Percentiles rank a stretch among this genome's conserved stretches.
phyloP scores from a whole-genome alignment of 2,113 vertebrate species.

The Pteruthius melanotis region DNA sequence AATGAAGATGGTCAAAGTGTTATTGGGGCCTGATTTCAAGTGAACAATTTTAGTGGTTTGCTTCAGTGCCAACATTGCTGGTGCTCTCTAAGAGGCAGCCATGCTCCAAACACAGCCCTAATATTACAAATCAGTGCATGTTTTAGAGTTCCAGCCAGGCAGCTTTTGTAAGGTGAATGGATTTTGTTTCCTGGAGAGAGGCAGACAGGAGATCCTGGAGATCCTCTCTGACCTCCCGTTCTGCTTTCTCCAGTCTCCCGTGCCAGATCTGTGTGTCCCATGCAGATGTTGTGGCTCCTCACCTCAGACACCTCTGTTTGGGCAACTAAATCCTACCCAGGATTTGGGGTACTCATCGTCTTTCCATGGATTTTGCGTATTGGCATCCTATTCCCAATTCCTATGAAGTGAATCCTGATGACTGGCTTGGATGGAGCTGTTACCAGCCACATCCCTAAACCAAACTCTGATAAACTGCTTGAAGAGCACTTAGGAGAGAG shows the following conservation, averaged over 20 bases:
- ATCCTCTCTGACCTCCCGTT: not conserved
- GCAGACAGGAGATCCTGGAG: rapidly evolving
- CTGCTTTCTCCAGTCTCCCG: not conserved
- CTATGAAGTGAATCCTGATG: not conserved
- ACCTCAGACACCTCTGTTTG: not conserved
- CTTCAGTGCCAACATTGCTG: not conserved
- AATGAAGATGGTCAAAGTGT: not conserved
- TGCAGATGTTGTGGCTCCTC: rapidly evolving
- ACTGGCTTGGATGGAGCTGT: not conserved
- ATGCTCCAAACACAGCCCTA: not conserved
- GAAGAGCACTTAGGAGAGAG: not conserved
- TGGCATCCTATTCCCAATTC: not conserved
- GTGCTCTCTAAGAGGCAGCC: not conserved
- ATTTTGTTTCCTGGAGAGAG: not conserved
- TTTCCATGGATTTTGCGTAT: not conserved
- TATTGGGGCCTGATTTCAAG: rapidly evolving
- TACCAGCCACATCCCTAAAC: not conserved
- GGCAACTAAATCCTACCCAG: not conserved
- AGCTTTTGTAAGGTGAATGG: not conserved
- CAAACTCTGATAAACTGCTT: not conserved
- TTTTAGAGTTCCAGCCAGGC: not conserved
- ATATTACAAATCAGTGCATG: not conserved
- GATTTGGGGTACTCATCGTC: not conserved
- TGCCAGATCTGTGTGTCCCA: not conserved
- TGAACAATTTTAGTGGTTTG: not conserved